Conservation (phyloP, 2,888 invertebrate genomes). For the Sarcophaga rosellei region DNA sequence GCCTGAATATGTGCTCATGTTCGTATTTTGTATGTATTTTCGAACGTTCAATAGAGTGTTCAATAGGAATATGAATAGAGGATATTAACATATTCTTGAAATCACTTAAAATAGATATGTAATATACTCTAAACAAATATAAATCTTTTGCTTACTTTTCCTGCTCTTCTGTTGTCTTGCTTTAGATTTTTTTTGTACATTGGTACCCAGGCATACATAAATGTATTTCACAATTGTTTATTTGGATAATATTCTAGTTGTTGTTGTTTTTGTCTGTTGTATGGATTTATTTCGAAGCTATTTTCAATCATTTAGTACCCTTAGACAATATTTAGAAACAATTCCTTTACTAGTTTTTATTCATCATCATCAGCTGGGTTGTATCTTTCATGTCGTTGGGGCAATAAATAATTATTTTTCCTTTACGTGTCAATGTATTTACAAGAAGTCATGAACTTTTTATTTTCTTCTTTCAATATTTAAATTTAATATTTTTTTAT, state of each 20-base stretch:
- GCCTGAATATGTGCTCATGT: slow-evolving; percentile 6
- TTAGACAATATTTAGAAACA: slow-evolving; percentile 15
- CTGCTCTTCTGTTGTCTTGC: neutral
- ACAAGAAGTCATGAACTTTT: slow-evolving; percentile 46
- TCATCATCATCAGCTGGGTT: slow-evolving; percentile 43
- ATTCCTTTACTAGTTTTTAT: slow-evolving; percentile 23
- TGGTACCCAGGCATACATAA: neutral
- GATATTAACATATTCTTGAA: slow-evolving; percentile 66
- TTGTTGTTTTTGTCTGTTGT: slow-evolving; percentile 5
- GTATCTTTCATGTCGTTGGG: slow-evolving; percentile 49
- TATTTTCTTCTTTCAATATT: neutral
- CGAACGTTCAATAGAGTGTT: neutral
- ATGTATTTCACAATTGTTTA: slow-evolving; percentile 32
- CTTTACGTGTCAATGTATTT: slow-evolving; percentile 45
- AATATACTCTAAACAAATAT: slow-evolving; percentile 64
- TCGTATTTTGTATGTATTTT: neutral
- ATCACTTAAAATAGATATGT: slow-evolving; percentile 65
- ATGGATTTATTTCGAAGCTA: slow-evolving; percentile 33
- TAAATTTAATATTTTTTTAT: slow-evolving; percentile 13
- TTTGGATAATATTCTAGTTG: slow-evolving; percentile 37
- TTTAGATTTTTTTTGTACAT: neutral
- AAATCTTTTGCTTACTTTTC: slow-evolving; percentile 48
- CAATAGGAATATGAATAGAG: slow-evolving; percentile 5
- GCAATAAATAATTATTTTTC: slow-evolving; percentile 49
- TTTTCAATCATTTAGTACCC: slow-evolving; percentile 32